phyloP scores from a whole-genome alignment of 1,140 invertebrate species.

The Penaeus japonicus region DNA sequence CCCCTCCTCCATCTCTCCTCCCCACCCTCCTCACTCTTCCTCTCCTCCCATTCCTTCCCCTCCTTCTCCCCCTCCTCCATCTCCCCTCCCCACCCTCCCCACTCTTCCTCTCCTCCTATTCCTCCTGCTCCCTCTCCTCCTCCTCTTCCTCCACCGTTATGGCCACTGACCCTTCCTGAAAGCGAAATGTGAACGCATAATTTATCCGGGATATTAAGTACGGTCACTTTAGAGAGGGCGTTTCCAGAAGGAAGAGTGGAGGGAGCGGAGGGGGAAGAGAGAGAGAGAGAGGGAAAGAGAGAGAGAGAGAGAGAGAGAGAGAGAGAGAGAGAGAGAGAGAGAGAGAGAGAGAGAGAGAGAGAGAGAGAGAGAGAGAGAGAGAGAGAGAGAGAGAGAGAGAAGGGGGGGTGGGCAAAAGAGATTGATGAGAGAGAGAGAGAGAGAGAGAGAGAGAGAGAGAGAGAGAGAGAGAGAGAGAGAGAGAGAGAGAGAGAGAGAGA shows the following conservation, averaged over 20 bases:
- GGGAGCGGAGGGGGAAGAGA: not conserved
- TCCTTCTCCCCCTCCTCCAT: too few relatives aligned
- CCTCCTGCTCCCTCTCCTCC: too few relatives aligned
- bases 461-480: not conserved
- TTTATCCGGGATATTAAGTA: too few relatives aligned
- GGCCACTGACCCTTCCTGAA: too few relatives aligned
- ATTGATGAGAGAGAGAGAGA: not conserved
- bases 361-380: not conserved
- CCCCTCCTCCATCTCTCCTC: too few relatives aligned
- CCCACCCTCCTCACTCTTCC: too few relatives aligned
- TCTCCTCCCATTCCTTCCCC: too few relatives aligned
- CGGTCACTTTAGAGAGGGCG: not conserved
- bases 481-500: not conserved
- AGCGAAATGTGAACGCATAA: too few relatives aligned
- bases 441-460: not conserved
- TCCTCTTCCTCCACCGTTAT: too few relatives aligned
- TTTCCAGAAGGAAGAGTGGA: not conserved
- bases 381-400: not conserved
- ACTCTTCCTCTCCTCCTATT: too few relatives aligned
- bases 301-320: not conserved
- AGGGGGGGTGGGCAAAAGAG: too few relatives aligned
- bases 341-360: not conserved
- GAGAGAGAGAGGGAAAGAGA: not conserved
- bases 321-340: not conserved
- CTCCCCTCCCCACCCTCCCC: too few relatives aligned